Evolutionary conservation across 2,888 invertebrate species (phyloP), one percentile per base, ranked within the genome.

Genomic region (Ornithoptera alexandrae): DNA sequence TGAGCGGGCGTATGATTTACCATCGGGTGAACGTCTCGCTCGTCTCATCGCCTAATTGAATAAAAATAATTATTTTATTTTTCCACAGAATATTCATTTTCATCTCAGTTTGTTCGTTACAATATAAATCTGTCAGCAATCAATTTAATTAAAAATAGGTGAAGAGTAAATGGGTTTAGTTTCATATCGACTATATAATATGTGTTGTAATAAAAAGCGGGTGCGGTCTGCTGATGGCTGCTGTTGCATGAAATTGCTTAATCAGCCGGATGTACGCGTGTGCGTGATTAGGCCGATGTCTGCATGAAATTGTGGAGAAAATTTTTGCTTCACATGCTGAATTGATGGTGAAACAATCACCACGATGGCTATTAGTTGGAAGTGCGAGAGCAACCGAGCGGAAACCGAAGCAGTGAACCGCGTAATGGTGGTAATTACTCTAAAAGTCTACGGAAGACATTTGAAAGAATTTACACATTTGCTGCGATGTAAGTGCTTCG

Each of bases 241-340:
- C 76, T 88, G 86, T 81, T 84, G 85, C 90, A 86, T 78, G 82
- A 87, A 92, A 92, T 92, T 90, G 92, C 87, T 87, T 87, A 90
- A 89, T 89, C 92, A 90, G 77, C 88, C 87, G 84, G 81, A 88
- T 90, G 90, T 89, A 84, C 84, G 88, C 87, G 80, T 80, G 71
- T 79, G 77, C 78, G 77, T 86, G 90, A 92, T 92, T 90, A 89
- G 90, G 76, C 73, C 73, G 83, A 84, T 88, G 85, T 79, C 81
- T 78, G 83, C 85, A 86, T 88, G 83, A 86, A 89, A 88, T 88
- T 79, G 85, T 82, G 78, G 84, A 81, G 82, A 84, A 84, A 82
- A 80, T 84, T 83, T 83, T 83, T 81, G 75, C 77, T 77, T 77
- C 77, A 77, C 77, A 76, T 74, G 73, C 76, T 77, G 75, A 78